Percentiles rank a stretch among this genome's conserved stretches.
These are phyloP conservation scores for Centrocercus urophasianus DNA, from an alignment of 2,113 vertebrate genomes.

Conservation along the genomic window DNA sequence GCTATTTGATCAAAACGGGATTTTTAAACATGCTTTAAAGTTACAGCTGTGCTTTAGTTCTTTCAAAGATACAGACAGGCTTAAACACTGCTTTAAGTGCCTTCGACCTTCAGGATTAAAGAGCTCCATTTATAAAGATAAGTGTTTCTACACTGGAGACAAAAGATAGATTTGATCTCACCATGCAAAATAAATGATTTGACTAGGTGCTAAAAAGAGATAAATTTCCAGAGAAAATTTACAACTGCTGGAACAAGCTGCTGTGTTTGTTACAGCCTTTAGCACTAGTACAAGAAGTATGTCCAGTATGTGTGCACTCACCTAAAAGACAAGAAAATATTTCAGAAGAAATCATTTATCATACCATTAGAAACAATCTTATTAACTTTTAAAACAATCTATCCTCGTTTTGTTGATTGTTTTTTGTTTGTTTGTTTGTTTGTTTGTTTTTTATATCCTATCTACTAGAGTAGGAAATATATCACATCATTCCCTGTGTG, in stretches of 20 bases:
- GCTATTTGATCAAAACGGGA: background rate
- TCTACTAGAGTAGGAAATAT: background rate
- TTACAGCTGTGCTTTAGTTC: background rate
- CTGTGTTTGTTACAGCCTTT: background rate
- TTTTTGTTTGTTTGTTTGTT: background rate
- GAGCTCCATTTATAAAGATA: background rate
- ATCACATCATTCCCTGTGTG: background rate
- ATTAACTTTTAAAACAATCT: background rate
- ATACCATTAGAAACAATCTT: background rate
- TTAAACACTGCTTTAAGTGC: background rate
- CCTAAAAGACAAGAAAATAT: background rate
- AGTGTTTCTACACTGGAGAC: background rate
- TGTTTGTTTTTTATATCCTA: background rate
- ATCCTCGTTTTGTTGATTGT: background rate
- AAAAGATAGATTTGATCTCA: background rate
- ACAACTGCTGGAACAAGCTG: background rate
- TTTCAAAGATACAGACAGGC: background rate
- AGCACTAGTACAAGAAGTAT: background rate
- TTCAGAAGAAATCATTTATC: background rate
- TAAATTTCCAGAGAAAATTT: background rate
- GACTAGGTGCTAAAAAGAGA: background rate
- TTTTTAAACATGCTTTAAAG: background rate
- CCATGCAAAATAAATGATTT: background rate
- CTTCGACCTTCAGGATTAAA: background rate
- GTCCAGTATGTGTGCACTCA: background rate